Evolutionary conservation across 2,888 invertebrate genomes (phyloP).

Genomic region (Oligia latruncula): DNA sequence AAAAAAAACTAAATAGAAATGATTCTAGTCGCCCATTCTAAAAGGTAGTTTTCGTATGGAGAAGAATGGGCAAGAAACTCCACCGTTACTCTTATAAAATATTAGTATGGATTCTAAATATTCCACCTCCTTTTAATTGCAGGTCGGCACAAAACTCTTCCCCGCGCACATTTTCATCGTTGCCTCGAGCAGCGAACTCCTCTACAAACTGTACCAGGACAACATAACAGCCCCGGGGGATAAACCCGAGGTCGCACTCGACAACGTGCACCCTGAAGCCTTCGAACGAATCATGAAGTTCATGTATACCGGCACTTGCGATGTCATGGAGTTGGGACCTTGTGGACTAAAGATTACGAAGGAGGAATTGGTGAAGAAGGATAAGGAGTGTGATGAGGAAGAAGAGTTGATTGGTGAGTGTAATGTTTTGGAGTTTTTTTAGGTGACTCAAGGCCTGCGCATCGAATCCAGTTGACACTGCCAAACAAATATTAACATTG

Average conservation of each 20-base stretch:
- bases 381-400: constrained; percentile 76
- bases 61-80: too few relatives aligned
- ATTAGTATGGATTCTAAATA: neutral
- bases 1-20: too few relatives aligned
- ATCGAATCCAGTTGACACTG: too few relatives aligned
- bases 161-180: constrained; percentile 94
- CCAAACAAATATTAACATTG: too few relatives aligned
- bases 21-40: too few relatives aligned
- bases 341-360: constrained; percentile 85
- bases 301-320: constrained; percentile 93
- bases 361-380: constrained; percentile 83
- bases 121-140: constrained; percentile 40
- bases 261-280: constrained; percentile 91
- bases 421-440: too few relatives aligned
- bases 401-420: constrained; percentile 78
- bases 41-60: too few relatives aligned
- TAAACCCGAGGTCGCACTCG: constrained; percentile 84
- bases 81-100: too few relatives aligned
- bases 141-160: constrained; percentile 91
- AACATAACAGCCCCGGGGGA: constrained; percentile 72
- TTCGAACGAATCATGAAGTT: constrained; percentile 92
- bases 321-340: constrained; percentile 89
- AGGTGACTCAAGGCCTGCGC: too few relatives aligned
- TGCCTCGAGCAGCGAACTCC: constrained; percentile 91
- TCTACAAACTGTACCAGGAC: constrained; percentile 90